A percentile compares a stretch with the other conserved stretches of the same genome.
Evolutionary conservation across 2,113 vertebrate genomes (phyloP).

Genomic region (Athene cunicularia): DNA sequence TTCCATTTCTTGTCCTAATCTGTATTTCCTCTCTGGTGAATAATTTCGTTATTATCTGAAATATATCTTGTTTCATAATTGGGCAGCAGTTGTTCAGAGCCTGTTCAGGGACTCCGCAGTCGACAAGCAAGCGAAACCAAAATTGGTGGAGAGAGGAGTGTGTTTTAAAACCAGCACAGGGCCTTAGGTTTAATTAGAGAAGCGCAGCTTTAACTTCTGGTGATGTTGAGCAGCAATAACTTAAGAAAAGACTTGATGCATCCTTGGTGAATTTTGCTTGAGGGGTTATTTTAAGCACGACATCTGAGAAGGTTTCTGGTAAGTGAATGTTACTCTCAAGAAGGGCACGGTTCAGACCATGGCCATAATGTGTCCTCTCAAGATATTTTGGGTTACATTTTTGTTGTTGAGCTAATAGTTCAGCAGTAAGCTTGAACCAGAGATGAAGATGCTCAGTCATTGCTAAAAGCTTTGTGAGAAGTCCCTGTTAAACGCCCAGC

Average conservation of each 20-base stretch:
- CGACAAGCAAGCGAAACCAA: not conserved
- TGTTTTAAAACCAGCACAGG: not conserved
- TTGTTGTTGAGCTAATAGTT: not conserved
- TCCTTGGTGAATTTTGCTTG: too few species aligned
- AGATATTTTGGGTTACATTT: rapidly evolving
- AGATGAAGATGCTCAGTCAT: rapidly evolving
- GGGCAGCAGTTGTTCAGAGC: not conserved
- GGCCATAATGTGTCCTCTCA: rapidly evolving
- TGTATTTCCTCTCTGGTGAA: not conserved
- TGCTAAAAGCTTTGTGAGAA: not conserved
- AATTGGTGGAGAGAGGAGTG: not conserved
- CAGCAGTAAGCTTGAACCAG: too few species aligned
- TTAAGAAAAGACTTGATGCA: rapidly evolving
- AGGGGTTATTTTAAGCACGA: not conserved
- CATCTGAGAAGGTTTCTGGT: too few species aligned
- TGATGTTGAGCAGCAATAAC: rapidly evolving
- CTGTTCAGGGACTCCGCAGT: not conserved
- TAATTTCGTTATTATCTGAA: not conserved
- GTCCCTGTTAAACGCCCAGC: not conserved
- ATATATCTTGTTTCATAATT: not conserved
- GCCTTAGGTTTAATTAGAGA: not conserved
- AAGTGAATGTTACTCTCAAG: rapidly evolving
- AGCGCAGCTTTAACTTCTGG: not conserved
- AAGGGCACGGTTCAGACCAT: too few species aligned
- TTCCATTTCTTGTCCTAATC: not conserved